phyloP scores from a whole-genome alignment of 23 tunicate species.

The Phallusia fumigata region DNA sequence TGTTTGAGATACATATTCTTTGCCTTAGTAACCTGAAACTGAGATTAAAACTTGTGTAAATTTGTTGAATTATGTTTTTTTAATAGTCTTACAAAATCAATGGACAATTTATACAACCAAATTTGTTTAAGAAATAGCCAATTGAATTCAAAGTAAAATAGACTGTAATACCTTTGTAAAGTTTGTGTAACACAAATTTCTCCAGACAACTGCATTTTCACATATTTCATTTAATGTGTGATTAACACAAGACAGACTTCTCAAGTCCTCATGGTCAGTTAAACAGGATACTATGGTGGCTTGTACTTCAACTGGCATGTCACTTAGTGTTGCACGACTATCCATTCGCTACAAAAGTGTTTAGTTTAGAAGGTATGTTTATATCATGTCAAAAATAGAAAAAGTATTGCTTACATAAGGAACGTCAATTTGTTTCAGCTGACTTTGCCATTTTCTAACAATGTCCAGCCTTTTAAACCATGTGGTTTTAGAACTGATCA shows the following conservation, averaged over 20 bases:
- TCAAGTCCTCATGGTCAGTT: slow-evolving; percentile 53
- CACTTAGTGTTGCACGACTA: slow-evolving; percentile 31
- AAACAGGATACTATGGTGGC: slow-evolving; percentile 38
- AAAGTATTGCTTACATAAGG: slow-evolving; percentile 14
- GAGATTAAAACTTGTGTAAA: too few relatives aligned
- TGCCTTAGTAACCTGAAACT: too few relatives aligned
- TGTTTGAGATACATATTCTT: too few relatives aligned
- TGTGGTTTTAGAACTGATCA: slow-evolving; percentile 50
- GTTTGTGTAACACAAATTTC: slow-evolving; percentile 35
- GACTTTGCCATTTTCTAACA: slow-evolving; percentile 57
- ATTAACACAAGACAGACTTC: slow-evolving; percentile 61
- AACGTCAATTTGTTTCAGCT: slow-evolving; percentile 50
- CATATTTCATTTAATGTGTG: slow-evolving; percentile 43
- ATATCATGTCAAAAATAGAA: not conserved
- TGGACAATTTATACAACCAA: too few relatives aligned
- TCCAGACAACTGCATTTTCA: slow-evolving; percentile 55
- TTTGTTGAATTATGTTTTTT: too few relatives aligned
- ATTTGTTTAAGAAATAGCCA: too few relatives aligned
- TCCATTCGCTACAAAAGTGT: slow-evolving; percentile 63
- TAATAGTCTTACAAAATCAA: too few relatives aligned
- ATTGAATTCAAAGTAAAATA: too few relatives aligned
- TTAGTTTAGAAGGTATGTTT: not conserved
- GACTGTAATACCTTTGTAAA: slow-evolving; percentile 47
- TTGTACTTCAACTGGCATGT: slow-evolving; percentile 69
- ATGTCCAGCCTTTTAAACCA: slow-evolving; percentile 49